These are phyloP conservation scores for Mastomys natalensis DNA, from an alignment of 2,113 vertebrate species.

Conservation along the genomic window DNA sequence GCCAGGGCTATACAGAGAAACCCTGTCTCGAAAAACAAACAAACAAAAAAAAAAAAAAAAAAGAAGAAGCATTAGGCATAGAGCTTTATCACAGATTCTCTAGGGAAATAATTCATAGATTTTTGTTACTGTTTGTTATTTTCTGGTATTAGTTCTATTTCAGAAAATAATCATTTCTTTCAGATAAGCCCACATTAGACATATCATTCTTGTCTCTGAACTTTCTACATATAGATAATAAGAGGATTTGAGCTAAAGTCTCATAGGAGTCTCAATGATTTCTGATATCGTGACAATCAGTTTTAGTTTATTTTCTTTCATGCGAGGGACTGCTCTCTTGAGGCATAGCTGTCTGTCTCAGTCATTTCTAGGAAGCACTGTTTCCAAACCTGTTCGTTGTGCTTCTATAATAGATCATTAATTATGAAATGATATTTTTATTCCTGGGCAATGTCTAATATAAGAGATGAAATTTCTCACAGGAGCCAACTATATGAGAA, in stretches of 20 bases:
- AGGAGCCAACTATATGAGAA: background rate
- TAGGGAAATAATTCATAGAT: background rate
- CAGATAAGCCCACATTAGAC: background rate
- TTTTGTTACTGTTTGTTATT: background rate
- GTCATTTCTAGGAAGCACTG: background rate
- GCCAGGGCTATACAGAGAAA: too few species aligned
- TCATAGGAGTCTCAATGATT: background rate
- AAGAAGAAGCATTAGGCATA: too few species aligned
- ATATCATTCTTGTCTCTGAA: background rate
- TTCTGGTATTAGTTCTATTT: background rate
- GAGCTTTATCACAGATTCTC: background rate
- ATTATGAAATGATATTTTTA: background rate
- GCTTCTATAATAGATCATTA: background rate
- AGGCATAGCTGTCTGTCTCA: background rate
- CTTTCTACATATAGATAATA: background rate
- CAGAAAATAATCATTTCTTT: background rate
- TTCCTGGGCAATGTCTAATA: background rate
- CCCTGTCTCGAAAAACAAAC: too few species aligned
- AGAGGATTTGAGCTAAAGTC: background rate
- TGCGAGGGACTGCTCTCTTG: background rate
- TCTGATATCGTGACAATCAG: background rate
- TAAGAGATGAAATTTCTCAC: background rate
- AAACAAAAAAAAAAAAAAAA: too few species aligned
- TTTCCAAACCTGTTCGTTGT: background rate
- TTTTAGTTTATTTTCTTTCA: background rate